Evolutionary conservation across 2,888 invertebrate genomes (phyloP), one percentile per base, ranked within the genome.

Genomic region (Archips xylosteana): DNA sequence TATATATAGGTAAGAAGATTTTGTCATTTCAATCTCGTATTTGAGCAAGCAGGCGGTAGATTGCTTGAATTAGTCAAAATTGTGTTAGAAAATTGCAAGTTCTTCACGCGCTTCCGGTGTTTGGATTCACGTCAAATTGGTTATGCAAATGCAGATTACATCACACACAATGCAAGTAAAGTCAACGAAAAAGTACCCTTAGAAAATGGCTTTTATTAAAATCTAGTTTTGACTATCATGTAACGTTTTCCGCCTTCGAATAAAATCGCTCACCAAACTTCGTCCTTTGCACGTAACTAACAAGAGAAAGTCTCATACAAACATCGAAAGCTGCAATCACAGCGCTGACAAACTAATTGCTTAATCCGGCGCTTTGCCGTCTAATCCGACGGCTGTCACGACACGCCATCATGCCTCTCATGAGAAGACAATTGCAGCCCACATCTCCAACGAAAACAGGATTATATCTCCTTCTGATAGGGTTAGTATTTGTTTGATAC

Each of bases 281-380:
- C 15, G 15, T 54, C 51, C 51, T 54, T 39, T 54, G 6, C 15
- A 49, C 15, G 15, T 54, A 8, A 54, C 15, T 51, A 62, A 51
- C 61, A 10, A 60, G 66, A 34, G 72, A 73, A 73, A 73, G 68
- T 68, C 32, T 12, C 63, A 12, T 36, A 23, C 54, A 71, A 63
- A 45, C 65, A 51, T 71, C 49, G 60, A 71, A 71, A 71, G 71
- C 71, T n/a, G 36, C 49, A 61, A 70, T 63, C 54, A 60, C 42
- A 49, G 49, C 34, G 54, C 68, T 63, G 72, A 63, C 72, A 68
- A 63, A 68, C 67, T 68, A 73, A 69, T 73, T 73, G 73, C 68
- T 49, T 73, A 67, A 73, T 69, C 59, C 68, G 49, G 51, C 32
- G n/a, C 60, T 59, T 36, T 23, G 66, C 45, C 15, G 54, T 45